phyloP scores from a whole-genome alignment of 2,797 vertebrate species.

The Leucoraja ocellata region DNA sequence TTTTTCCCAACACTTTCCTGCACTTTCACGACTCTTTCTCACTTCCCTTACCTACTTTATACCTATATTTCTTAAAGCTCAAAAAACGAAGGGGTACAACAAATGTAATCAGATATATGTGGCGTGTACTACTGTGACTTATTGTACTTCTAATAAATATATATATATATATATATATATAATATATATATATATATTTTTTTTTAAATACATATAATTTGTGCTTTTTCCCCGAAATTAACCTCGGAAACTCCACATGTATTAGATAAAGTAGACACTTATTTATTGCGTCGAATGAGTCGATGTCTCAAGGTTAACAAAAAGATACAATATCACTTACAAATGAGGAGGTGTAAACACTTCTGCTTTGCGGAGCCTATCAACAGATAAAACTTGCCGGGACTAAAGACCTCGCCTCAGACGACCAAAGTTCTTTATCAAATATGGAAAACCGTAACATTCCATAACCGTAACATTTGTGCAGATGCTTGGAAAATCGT shows the following conservation, averaged over 20 bases:
- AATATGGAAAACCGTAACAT: conserved; percentile 18
- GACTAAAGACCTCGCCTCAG: not conserved
- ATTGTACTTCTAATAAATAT: too few species aligned
- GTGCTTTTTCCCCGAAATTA: not conserved
- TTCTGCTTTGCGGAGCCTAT: conserved; percentile 1
- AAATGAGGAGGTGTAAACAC: conserved; percentile 26
- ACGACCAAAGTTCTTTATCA: not conserved
- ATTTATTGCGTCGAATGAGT: conserved; percentile 37
- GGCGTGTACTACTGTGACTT: too few species aligned
- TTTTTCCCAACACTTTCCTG: too few species aligned
- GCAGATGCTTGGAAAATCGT: too few species aligned
- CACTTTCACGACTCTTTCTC: too few species aligned
- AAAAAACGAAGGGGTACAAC: too few species aligned
- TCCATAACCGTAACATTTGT: too few species aligned
- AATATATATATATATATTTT: too few species aligned
- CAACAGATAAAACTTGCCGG: not conserved
- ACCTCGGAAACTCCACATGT: conserved; percentile 22
- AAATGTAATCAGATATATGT: too few species aligned
- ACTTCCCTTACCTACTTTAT: too few species aligned
- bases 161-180: too few species aligned
- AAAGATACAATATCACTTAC: conserved; percentile 18
- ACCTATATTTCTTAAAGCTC: too few species aligned
- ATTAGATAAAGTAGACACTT: conserved; percentile 36
- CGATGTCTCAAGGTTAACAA: conserved; percentile 6
- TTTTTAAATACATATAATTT: not conserved